Base-by-base conservation (phyloP, 2,797 vertebrate genomes). In the Atherinosoma microstoma region DNA sequence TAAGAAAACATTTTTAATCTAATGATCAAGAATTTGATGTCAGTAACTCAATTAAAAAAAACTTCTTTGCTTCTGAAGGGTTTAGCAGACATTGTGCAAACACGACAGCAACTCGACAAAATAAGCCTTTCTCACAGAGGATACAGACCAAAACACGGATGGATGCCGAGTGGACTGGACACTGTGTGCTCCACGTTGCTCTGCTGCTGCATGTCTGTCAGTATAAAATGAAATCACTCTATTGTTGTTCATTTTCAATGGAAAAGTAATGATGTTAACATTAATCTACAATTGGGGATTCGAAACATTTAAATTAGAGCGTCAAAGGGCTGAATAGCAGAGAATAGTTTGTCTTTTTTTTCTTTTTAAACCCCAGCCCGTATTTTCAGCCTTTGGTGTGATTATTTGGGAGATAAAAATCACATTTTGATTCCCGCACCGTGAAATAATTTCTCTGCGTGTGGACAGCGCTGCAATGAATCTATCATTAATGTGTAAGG, bases 21-120 rank as follows among this genome's bases (percentile, higher is more conserved):
- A 10, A 35, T 35, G 6, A 35, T 59, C 8, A 22, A 1, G 2
- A 40, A n/a, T 51, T 58, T 32, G 29, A 18, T 58, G 36, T 6
- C 51, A 49, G 2, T 18, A 13, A 30, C n/a, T 4, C 53, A 18
- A 11, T 20, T 22, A n/a, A 45, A 18, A 57, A 18, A 64, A 16
- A 62, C 12, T 0, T 34, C 7, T 62, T 29, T 40, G 24, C 57
- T 67, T 22, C 0, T 13, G 22, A 20, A n/a, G 45, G 53, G n/a
- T 75, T 67, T 24, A 40, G 35, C 62, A 45, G 66, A 18, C 18
- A 8, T 6, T 11, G 34, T 29, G 38, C 61, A 64, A 58, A 60
- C 67, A 30, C 67, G 84, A 77, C 78, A 75, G 56, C 73, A 76
- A 34, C 32, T 16, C 38, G 64, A 83, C 74, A 78, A 88, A 85